Evolutionary conservation across 2,888 invertebrate species (phyloP).

Genomic region (Epicampocera succincta): DNA sequence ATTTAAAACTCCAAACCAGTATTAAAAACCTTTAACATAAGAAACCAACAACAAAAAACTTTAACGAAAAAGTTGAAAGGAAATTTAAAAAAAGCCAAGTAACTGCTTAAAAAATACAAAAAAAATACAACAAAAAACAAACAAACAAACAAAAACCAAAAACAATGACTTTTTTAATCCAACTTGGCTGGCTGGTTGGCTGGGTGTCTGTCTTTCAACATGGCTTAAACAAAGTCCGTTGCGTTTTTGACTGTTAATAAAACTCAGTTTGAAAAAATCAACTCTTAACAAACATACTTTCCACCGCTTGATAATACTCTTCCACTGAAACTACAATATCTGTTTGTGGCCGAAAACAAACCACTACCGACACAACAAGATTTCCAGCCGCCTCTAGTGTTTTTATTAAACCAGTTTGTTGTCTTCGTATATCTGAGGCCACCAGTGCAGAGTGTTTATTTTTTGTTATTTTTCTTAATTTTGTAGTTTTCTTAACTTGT

Average conservation of each 20-base stretch:
- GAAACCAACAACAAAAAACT: conserved; percentile 39
- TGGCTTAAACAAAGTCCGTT: conserved; percentile 43
- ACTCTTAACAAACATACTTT: no score
- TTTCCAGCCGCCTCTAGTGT: conserved; percentile 60
- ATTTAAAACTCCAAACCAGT: neutral
- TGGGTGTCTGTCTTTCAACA: neutral
- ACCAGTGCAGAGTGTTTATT: conserved; percentile 50
- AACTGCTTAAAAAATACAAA: neutral
- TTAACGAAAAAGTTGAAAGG: conserved; percentile 44
- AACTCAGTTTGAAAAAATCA: conserved; percentile 29
- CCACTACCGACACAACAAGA: conserved; percentile 46
- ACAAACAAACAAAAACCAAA: conserved; percentile 41
- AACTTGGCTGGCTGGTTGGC: conserved; percentile 15
- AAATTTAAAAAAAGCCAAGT: conserved; percentile 39
- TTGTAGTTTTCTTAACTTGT: conserved; percentile 34
- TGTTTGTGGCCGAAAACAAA: conserved; percentile 37
- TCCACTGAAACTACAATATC: conserved; percentile 49
- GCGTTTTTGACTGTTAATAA: conserved; percentile 42
- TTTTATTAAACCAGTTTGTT: conserved; percentile 58
- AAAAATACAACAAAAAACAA: conserved; percentile 28
- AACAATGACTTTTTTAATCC: conserved; percentile 37
- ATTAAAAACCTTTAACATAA: conserved; percentile 28
- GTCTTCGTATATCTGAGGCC: conserved; percentile 49
- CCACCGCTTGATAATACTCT: conserved; percentile 22
- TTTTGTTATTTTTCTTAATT: conserved; percentile 35